A percentile compares a stretch with the other conserved stretches of the same genome.
Conservation (phyloP, 1,140 invertebrate species). For the Drosophila virilis region DNA sequence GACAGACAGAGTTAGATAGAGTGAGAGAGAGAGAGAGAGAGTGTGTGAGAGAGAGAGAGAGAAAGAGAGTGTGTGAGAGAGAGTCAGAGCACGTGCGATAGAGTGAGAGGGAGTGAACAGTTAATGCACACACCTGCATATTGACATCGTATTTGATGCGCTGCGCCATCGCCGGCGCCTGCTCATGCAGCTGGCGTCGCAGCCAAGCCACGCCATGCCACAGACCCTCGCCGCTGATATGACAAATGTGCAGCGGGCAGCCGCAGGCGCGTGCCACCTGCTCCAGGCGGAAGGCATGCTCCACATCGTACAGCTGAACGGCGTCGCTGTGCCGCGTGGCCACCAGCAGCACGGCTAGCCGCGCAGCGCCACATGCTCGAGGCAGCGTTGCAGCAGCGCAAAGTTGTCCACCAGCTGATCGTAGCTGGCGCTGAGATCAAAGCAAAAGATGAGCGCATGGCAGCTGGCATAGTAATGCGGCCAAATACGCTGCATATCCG, state of each 20-base stretch:
- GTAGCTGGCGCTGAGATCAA: constrained; percentile 50
- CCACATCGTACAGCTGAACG: constrained; percentile 75
- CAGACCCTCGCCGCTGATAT: constrained; percentile 34
- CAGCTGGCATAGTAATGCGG: constrained; percentile 64
- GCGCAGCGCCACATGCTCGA: constrained; percentile 48
- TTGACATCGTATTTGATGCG: constrained; percentile 69
- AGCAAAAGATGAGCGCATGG: constrained; percentile 73
- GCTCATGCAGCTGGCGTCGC: constrained; percentile 45
- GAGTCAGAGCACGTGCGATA: neutral
- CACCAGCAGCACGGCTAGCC: constrained; percentile 68
- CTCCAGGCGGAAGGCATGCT: constrained; percentile 63
- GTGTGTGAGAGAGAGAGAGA: no score
- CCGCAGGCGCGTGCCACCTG: constrained; percentile 46
- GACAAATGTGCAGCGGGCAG: constrained; percentile 60
- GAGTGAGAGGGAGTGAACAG: neutral
- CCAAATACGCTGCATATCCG: constrained; percentile 79
- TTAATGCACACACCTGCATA: constrained; percentile 52
- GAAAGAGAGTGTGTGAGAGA: neutral
- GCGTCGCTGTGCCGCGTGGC: constrained; percentile 61
- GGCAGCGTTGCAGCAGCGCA: constrained; percentile 34
- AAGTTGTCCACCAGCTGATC: constrained; percentile 49
- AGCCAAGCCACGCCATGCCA: constrained; percentile 55
- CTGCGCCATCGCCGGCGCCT: constrained; percentile 33
- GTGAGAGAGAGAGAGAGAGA: no score
- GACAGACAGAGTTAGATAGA: neutral